A percentile compares a stretch with the other conserved stretches of the same genome.
Conservation (phyloP, 30 jellyfish, hydroid and myxozoan species). For the Turritopsis dohrnii region DNA sequence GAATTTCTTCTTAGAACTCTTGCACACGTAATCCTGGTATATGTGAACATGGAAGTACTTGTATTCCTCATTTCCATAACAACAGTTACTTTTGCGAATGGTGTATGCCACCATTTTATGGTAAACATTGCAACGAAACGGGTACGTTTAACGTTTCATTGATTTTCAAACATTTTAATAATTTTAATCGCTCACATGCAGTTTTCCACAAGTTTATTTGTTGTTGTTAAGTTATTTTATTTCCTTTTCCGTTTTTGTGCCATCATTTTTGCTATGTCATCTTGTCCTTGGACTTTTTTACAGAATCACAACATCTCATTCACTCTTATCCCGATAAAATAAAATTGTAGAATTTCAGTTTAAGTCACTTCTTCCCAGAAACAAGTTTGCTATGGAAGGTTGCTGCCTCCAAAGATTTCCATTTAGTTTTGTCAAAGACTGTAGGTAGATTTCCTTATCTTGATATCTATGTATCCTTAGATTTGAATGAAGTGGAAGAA, state of each 20-base stretch:
- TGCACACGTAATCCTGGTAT: not conserved
- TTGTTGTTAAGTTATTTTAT: no score
- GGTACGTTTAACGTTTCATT: not conserved
- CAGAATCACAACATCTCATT: no score
- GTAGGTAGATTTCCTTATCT: no score
- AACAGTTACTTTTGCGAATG: not conserved
- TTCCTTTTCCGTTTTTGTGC: no score
- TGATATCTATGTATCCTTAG: not conserved
- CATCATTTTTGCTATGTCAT: no score
- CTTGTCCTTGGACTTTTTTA: no score
- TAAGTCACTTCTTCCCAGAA: no score
- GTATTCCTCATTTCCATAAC: not conserved
- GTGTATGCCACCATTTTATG: not conserved
- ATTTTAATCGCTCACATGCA: not conserved
- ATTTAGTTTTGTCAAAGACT: not conserved
- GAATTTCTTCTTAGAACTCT: not conserved
- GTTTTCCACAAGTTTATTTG: not conserved
- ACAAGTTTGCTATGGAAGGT: no score
- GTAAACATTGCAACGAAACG: constrained; percentile 16
- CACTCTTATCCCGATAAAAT: no score
- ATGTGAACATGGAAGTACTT: constrained; percentile 6
- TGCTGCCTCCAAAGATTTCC: not conserved
- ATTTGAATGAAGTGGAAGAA: not conserved
- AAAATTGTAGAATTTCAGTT: no score
- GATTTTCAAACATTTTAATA: no score